These are phyloP conservation scores for Bradysia coprophila DNA, from an alignment of 1,140 invertebrate genomes.

Conservation along the genomic window DNA sequence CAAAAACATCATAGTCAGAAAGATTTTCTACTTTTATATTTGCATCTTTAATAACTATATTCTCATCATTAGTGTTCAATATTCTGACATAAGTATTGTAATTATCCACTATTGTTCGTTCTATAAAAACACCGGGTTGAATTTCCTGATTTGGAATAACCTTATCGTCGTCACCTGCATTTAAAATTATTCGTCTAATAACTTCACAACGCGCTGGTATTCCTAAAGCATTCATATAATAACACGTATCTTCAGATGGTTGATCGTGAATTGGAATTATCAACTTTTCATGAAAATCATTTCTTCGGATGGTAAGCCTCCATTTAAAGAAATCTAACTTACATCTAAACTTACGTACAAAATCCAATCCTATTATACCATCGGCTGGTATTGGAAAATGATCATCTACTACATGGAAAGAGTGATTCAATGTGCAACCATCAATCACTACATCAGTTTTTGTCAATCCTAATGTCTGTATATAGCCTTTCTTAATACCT, in stretches of 20 bases:
- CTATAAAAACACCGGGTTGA: not conserved
- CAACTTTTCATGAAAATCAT: not conserved
- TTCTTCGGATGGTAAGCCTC: not conserved
- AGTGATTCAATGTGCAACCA: not conserved
- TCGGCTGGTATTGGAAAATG: conserved; percentile 4
- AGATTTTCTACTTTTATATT: not conserved
- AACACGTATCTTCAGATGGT: no score
- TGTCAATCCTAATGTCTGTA: conserved; percentile 1
- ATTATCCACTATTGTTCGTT: not conserved
- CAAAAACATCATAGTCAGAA: not conserved
- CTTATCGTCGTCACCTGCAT: not conserved
- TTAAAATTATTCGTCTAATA: not conserved
- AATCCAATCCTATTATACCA: conserved; percentile 4
- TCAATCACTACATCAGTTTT: not conserved
- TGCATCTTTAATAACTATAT: not conserved
- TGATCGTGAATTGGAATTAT: conserved; percentile 1
- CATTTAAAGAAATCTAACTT: not conserved
- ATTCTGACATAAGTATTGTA: conserved; percentile 1
- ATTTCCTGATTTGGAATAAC: not conserved
- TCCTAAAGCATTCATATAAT: not conserved
- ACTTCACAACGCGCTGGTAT: conserved; percentile 3
- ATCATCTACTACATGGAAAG: conserved; percentile 1
- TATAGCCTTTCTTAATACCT: not conserved
- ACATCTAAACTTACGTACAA: not conserved
- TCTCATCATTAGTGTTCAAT: conserved; percentile 2